These are phyloP conservation scores for Siniperca obscura DNA, from an alignment of 2,797 vertebrate genomes.

Conservation along the genomic window DNA sequence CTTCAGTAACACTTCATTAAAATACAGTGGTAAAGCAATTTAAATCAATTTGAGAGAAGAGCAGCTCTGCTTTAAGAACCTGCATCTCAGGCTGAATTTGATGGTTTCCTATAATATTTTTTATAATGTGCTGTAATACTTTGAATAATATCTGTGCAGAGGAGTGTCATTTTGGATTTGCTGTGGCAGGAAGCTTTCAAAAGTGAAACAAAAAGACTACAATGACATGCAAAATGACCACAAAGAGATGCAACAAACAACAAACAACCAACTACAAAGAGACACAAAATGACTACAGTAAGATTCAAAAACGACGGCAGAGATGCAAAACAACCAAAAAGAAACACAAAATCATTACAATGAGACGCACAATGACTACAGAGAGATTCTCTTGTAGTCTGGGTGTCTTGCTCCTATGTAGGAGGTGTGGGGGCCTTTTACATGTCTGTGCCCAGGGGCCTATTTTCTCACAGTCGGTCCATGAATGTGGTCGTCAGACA, in stretches of 20 bases:
- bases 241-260: neutral
- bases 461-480: conserved; percentile 3
- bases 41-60: neutral
- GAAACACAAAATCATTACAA: neutral
- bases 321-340: neutral
- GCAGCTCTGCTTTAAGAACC: neutral
- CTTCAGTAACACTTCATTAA: neutral
- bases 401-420: neutral
- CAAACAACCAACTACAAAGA: neutral
- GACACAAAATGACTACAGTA: neutral
- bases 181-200: neutral
- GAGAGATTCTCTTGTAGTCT: neutral
- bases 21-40: neutral
- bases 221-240: neutral
- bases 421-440: neutral
- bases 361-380: neutral
- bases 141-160: neutral
- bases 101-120: neutral
- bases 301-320: neutral
- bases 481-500: conserved; percentile 37
- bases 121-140: neutral
- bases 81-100: neutral
- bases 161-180: neutral
- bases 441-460: conserved; percentile 5
- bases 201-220: neutral